Evolutionary conservation across 2,113 vertebrate genomes (phyloP), one percentile per base, ranked within the genome.

Genomic region (Psilopsiagon aymara): DNA sequence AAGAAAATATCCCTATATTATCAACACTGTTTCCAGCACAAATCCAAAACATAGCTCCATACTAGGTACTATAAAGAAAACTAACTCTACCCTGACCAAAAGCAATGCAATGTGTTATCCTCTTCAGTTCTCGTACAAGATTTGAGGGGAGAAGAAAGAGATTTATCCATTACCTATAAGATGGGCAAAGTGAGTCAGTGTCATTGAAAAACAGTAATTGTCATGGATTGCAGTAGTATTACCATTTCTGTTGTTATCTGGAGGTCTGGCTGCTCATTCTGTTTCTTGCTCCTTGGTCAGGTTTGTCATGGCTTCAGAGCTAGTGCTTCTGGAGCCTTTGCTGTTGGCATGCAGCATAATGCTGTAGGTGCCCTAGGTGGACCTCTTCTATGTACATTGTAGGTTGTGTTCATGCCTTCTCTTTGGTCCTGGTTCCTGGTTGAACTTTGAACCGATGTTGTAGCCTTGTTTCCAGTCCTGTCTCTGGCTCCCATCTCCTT

Each of bases 331-430:
- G 60, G 46, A 73, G 41, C 20, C 0, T 0, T 25, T 39, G 28
- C 17, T 63, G 53, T 46, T 74, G 53, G 17, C 0, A 0, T 35
- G 37, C 53, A 74, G 47, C 21, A 25, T 15, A 57, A 51, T 69
- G 67, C 25, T 80, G 43, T 37, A 64, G 28, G 28, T 64, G 28
- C 29, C 21, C 49, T 52, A 33, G 23, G 17, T 39, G 17, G 41
- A 51, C 25, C 7, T 49, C 25, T 49, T 67, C 46, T n/a, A 70
- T 1, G 1, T 52, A 31, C 0, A 0, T 11, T 46, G 17, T 46
- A 52, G n/a, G 10, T 68, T 60, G 17, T 47, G 13, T 67, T n/a
- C 11, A 2, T 41, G 66, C 46, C 29, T 68, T 55, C 31, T 47
- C 41, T 84, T 68, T 74, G 16, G 16, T 75, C 19, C 62, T 57